Evolutionary conservation across 1,140 invertebrate species (phyloP).

Genomic region (Dryas iulia): DNA sequence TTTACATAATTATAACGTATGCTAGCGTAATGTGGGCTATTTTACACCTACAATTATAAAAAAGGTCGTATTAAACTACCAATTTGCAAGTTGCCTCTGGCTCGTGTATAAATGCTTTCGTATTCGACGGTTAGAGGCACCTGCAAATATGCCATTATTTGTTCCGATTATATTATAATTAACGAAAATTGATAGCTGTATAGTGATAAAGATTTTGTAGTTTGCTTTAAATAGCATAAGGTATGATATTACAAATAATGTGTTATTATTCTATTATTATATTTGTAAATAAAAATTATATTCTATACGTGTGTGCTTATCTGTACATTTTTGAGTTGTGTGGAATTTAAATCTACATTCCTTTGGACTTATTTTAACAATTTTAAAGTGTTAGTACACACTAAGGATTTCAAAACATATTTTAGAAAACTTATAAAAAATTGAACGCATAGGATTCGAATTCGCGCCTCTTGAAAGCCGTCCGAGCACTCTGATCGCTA

Average conservation of each 20-base stretch:
- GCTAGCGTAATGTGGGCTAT: constrained; percentile 20
- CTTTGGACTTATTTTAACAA: too few species aligned
- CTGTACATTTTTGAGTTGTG: too few species aligned
- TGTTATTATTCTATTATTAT: background rate
- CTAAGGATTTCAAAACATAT: too few species aligned
- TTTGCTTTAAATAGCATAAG: background rate
- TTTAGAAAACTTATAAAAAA: too few species aligned
- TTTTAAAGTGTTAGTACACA: too few species aligned
- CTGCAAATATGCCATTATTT: constrained; percentile 25
- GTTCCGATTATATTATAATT: constrained; percentile 43
- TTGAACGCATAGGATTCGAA: too few species aligned
- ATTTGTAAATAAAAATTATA: background rate
- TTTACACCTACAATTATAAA: constrained; percentile 35
- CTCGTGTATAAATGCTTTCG: constrained; percentile 40
- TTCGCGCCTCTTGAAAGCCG: too few species aligned
- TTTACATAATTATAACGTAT: constrained; percentile 27
- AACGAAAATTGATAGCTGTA: background rate
- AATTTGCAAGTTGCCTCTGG: constrained; percentile 43
- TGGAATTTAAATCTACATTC: too few species aligned
- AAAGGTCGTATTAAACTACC: constrained; percentile 40
- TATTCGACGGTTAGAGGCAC: constrained; percentile 27
- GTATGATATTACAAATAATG: background rate
- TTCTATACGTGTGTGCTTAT: too few species aligned
- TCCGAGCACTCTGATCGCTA: too few species aligned
- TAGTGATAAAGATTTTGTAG: background rate